Evolutionary conservation across 2,888 invertebrate species (phyloP), one percentile per base, ranked within the genome.

Genomic region (Drosophila antonietae): DNA sequence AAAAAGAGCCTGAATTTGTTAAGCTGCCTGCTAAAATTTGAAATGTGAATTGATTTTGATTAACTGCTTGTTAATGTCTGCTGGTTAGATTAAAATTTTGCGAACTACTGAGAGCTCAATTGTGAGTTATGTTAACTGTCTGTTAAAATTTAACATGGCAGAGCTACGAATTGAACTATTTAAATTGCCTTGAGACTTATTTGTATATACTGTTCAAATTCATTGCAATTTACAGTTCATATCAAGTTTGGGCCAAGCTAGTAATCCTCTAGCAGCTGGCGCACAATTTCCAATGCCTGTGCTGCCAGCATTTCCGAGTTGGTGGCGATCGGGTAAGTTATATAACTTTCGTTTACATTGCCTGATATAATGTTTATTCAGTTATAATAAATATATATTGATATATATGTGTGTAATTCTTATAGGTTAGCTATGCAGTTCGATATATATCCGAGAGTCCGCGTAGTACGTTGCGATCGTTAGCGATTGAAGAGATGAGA

Each of bases 401-500:
- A 18, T 18, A 10, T 28, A 37, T 52, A 5, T 14, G 4, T 35
- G 14, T 15, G 10, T 51, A 12, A 18, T n/a, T 12, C 35, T 65
- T 23, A 10, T 58, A 61, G 15, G 9, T 47, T 56, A 23, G n/a
- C 35, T 28, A 20, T 7, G 20, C 31, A n/a, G 35, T 18, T 35
- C 41, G 23, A 20, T 46, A 33, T 5, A 35, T 5, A 35, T 35
- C 31, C 39, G n/a, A 52, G 12, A 18, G 44, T 23, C 33, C 18
- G 12, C 18, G 28, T 2, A 15, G 18, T 31, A n/a, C 56, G 23
- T 47, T n/a, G 18, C 23, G 14, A 18, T 44, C 20, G 23, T 52
- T 49, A 84, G 41, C 82, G 88, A 57, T 77, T 72, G 56, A 85
- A 84, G 18, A 84, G 57, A 53, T 84, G 80, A 7, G 80, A 72